Evolutionary conservation across 2,888 invertebrate genomes (phyloP).

Genomic region (Drosophila prostipennis): DNA sequence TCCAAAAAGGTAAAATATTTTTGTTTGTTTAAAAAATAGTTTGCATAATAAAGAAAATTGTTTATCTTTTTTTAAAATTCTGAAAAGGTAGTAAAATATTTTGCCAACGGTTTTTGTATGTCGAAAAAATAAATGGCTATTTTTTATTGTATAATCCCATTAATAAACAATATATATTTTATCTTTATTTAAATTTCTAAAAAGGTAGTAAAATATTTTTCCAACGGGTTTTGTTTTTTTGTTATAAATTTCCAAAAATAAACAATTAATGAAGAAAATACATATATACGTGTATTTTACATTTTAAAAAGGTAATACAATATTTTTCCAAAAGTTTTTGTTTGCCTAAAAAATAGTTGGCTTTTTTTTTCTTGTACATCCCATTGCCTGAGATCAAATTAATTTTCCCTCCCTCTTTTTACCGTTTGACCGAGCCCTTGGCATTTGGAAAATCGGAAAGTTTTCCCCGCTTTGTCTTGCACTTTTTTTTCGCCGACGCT

Average conservation of each 20-base stretch:
- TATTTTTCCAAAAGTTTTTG: neutral
- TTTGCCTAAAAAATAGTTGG: conserved; percentile 10
- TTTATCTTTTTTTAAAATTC: neutral
- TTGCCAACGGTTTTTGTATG: too few relatives aligned
- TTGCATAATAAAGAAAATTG: neutral
- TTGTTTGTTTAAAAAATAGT: too few relatives aligned
- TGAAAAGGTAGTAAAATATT: too few relatives aligned
- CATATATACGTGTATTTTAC: too few relatives aligned
- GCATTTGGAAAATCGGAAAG: conserved; percentile 54
- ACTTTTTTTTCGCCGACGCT: conserved; percentile 15
- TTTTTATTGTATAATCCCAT: too few relatives aligned
- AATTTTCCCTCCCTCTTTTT: conserved; percentile 38
- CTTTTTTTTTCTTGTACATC: conserved; percentile 3
- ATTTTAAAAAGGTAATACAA: too few relatives aligned
- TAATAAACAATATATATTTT: too few relatives aligned
- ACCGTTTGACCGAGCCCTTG: conserved; percentile 54
- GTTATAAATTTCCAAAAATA: too few relatives aligned
- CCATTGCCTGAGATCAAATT: conserved; percentile 12
- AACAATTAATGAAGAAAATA: too few relatives aligned
- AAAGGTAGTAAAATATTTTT: neutral
- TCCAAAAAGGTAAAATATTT: too few relatives aligned
- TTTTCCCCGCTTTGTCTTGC: conserved; percentile 23
- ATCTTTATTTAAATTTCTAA: too few relatives aligned
- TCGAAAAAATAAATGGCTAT: too few relatives aligned
- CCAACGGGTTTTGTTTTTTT: neutral